Conservation (phyloP, 2,113 vertebrate genomes). For the Pterocles gutturalis region DNA sequence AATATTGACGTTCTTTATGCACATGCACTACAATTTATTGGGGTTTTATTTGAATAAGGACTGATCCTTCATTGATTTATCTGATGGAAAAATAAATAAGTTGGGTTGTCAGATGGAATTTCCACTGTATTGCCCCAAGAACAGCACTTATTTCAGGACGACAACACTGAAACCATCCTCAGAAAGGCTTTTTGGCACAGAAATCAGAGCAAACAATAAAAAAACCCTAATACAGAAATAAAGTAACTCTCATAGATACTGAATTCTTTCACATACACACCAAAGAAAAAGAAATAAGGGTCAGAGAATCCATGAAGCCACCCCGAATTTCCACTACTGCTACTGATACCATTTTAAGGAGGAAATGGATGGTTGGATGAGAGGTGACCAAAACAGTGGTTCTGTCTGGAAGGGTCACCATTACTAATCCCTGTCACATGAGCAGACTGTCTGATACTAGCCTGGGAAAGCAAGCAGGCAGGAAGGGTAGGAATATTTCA, state of each 20-base stretch:
- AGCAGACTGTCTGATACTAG: background rate
- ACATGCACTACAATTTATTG: background rate
- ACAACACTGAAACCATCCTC: background rate
- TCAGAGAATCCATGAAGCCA: background rate
- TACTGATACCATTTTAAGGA: background rate
- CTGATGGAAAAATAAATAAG: background rate
- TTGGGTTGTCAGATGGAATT: background rate
- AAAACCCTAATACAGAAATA: background rate
- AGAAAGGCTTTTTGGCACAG: background rate
- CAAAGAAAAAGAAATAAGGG: background rate
- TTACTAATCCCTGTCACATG: fast-evolving
- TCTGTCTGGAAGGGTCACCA: background rate
- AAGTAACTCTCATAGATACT: background rate
- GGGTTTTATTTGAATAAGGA: background rate
- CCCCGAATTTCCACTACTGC: background rate
- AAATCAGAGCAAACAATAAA: background rate
- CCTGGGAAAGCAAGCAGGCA: constrained; percentile 45
- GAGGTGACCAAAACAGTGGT: background rate
- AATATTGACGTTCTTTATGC: background rate
- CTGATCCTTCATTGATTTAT: background rate
- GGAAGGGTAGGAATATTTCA: constrained; percentile 36
- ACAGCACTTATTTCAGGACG: background rate
- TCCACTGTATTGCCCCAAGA: background rate
- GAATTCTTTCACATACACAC: background rate
- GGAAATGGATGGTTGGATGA: background rate